phyloP scores from a whole-genome alignment of 2,888 invertebrate genomes.

The Mythimna vitellina region DNA sequence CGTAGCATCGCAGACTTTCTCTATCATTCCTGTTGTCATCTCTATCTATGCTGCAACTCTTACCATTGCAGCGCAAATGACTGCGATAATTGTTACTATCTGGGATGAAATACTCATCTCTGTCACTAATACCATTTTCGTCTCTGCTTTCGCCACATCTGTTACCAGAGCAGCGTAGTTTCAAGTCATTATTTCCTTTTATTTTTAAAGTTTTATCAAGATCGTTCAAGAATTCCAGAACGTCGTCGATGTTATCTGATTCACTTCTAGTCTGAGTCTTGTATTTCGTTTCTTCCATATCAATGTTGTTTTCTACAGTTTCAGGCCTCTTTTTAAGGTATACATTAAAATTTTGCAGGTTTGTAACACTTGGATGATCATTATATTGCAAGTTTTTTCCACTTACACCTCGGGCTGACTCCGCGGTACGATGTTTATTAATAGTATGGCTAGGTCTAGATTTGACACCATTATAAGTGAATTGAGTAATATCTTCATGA shows the following conservation, averaged over 20 bases:
- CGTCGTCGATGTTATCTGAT: constrained; percentile 3
- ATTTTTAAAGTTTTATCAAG: constrained; percentile 12
- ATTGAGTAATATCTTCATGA: constrained; percentile 48
- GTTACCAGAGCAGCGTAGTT: constrained; percentile 29
- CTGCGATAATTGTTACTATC: constrained; percentile 24
- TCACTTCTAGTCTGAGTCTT: neutral
- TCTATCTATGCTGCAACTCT: constrained; percentile 11
- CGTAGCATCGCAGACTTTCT: constrained; percentile 24
- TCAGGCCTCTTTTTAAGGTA: constrained; percentile 19
- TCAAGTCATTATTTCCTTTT: neutral
- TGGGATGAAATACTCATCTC: neutral
- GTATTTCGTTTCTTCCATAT: neutral
- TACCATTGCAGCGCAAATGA: constrained; percentile 27
- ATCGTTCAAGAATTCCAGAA: constrained; percentile 29
- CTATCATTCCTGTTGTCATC: constrained; percentile 8
- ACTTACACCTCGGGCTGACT: neutral
- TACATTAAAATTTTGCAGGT: constrained; percentile 34
- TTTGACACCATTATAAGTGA: constrained; percentile 15
- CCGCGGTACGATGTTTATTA: neutral
- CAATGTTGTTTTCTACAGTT: neutral
- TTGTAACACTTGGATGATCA: constrained; percentile 20
- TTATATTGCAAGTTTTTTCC: constrained; percentile 1
- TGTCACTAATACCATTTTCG: constrained; percentile 6
- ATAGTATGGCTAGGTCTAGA: neutral
- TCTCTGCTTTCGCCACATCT: constrained; percentile 30